Conservation (phyloP, 2,888 invertebrate genomes). For the Euclidia mi region DNA sequence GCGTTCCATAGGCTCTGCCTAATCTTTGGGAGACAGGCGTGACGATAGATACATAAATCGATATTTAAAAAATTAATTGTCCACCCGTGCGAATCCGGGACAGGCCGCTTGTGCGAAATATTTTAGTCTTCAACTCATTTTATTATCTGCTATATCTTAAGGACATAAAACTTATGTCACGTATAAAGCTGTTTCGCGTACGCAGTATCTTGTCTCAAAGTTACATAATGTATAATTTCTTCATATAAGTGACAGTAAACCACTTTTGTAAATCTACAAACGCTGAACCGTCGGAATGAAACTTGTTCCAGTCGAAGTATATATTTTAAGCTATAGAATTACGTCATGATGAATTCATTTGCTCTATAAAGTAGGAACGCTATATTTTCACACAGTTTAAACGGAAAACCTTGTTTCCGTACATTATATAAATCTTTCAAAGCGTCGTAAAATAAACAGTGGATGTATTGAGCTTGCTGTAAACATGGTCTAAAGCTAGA, state of each 20-base stretch:
- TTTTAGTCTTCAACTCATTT: too few relatives aligned
- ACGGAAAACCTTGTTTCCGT: slow-evolving; percentile 5
- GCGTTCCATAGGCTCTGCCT: too few relatives aligned
- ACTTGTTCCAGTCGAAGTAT: slow-evolving; percentile 14
- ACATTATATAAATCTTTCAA: slow-evolving; percentile 33
- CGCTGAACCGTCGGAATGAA: slow-evolving; percentile 14
- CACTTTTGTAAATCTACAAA: slow-evolving; percentile 47
- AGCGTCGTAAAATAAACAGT: slow-evolving; percentile 34
- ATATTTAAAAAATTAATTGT: too few relatives aligned
- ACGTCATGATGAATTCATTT: slow-evolving; percentile 2
- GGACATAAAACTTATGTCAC: slow-evolving; percentile 17
- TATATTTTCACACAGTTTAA: slow-evolving; percentile 9
- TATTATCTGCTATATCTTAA: slow-evolving; percentile 1
- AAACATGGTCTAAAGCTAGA: slow-evolving; percentile 38
- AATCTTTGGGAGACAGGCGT: too few relatives aligned
- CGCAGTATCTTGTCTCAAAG: slow-evolving; percentile 36
- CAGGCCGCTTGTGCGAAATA: too few relatives aligned
- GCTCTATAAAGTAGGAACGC: neutral
- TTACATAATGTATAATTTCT: slow-evolving; percentile 34
- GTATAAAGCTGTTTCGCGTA: slow-evolving; percentile 38
- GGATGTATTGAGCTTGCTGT: slow-evolving; percentile 27
- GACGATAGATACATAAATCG: too few relatives aligned
- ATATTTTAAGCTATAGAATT: slow-evolving; percentile 5
- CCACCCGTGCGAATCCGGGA: too few relatives aligned
- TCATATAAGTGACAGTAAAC: slow-evolving; percentile 37